phyloP scores from a whole-genome alignment of 2,797 vertebrate genomes.

The Trachurus trachurus region DNA sequence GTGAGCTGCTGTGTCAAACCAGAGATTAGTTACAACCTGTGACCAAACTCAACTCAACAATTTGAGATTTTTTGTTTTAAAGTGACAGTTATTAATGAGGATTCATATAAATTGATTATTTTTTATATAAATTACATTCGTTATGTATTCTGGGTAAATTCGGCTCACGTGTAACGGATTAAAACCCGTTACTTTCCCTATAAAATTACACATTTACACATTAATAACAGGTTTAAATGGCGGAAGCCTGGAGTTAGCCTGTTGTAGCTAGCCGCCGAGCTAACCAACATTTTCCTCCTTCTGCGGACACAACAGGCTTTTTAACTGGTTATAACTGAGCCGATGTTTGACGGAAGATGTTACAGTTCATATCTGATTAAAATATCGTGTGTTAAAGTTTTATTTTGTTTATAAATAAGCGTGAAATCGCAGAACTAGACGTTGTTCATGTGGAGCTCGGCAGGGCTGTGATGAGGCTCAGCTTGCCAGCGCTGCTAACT shows the following conservation, averaged over 20 bases:
- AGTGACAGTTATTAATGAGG: rapidly evolving
- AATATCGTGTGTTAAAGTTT: rapidly evolving
- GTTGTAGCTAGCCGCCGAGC: neutral
- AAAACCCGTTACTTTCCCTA: rapidly evolving
- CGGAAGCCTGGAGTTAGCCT: neutral
- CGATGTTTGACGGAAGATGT: neutral
- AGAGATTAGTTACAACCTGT: too few relatives aligned
- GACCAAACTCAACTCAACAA: neutral
- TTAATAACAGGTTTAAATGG: neutral
- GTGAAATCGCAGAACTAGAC: rapidly evolving
- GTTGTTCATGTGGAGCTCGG: neutral
- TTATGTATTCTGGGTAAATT: neutral
- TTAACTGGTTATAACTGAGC: neutral
- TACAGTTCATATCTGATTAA: rapidly evolving
- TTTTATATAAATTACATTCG: neutral
- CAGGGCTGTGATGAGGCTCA: neutral
- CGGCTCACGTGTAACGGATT: rapidly evolving
- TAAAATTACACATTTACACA: neutral
- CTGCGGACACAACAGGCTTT: rapidly evolving
- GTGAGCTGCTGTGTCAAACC: too few relatives aligned
- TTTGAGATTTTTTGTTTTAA: rapidly evolving
- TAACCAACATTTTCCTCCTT: too few relatives aligned
- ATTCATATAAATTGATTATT: neutral
- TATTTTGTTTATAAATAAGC: rapidly evolving
- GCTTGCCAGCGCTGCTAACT: slow-evolving; percentile 15